Evolutionary conservation across 2,888 invertebrate species (phyloP).

Genomic region (Temnothorax ravouxi): DNA sequence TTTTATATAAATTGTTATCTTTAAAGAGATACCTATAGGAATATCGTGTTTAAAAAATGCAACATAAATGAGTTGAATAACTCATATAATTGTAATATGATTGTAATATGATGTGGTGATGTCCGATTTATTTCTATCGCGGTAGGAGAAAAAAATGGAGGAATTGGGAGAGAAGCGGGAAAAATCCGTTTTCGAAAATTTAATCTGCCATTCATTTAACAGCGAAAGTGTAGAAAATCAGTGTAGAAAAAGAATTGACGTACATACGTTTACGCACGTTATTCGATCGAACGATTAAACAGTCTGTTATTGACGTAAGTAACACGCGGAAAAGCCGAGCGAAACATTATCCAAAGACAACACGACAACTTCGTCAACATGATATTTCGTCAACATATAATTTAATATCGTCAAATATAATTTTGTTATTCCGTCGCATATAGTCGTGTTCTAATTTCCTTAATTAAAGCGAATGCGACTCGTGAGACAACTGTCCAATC

Average conservation of each 20-base stretch:
- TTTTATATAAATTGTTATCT: neutral
- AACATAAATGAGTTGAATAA: neutral
- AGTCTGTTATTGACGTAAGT: neutral
- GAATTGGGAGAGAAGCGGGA: neutral
- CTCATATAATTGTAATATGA: too few relatives aligned
- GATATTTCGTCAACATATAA: neutral
- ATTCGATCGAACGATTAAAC: neutral
- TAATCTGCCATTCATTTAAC: neutral
- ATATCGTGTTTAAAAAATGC: neutral
- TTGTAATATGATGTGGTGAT: too few relatives aligned
- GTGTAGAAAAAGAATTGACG: neutral
- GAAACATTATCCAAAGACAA: neutral
- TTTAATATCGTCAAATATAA: constrained; percentile 12
- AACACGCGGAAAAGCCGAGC: neutral
- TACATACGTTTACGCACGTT: neutral
- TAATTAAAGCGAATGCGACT: neutral
- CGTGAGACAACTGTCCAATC: neutral
- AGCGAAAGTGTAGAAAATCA: neutral
- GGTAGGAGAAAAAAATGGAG: neutral
- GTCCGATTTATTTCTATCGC: neutral
- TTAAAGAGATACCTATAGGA: neutral
- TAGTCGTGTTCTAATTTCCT: neutral
- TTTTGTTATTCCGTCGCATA: neutral
- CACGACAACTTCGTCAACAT: neutral
- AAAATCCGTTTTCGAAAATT: neutral